Percentiles rank a stretch among this genome's conserved stretches.
phyloP scores from a whole-genome alignment of 2,888 invertebrate species.

The Noctua fimbriata region DNA sequence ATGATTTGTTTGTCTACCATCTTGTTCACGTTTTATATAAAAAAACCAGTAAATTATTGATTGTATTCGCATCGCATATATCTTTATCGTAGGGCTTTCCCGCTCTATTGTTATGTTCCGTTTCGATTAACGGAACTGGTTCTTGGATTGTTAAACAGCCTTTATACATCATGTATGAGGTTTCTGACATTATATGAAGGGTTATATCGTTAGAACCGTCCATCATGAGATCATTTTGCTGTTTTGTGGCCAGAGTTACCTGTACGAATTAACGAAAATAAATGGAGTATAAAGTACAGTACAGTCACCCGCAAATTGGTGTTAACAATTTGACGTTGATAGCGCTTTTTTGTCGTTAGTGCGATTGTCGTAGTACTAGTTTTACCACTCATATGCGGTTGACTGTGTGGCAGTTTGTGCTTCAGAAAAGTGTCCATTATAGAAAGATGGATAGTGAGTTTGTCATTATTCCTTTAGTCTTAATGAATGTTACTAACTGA shows the following conservation, averaged over 20 bases:
- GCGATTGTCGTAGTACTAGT: not conserved
- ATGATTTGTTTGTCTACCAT: slow-evolving; percentile 19
- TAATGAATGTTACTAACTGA: slow-evolving; percentile 17
- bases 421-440: not conserved
- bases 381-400: not conserved
- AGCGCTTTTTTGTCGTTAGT: not conserved
- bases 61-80: slow-evolving; percentile 41
- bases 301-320: not conserved
- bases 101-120: slow-evolving; percentile 47
- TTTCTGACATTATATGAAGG: not conserved
- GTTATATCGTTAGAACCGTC: not conserved
- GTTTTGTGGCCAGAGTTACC: not conserved
- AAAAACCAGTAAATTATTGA: slow-evolving; percentile 19
- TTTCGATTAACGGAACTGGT: slow-evolving; percentile 38
- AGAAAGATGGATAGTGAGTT: not conserved
- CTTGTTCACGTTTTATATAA: slow-evolving; percentile 5
- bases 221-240: not conserved
- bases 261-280: not conserved
- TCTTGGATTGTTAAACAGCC: slow-evolving; percentile 15
- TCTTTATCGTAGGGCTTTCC: slow-evolving; percentile 44
- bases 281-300: not conserved
- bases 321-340: not conserved
- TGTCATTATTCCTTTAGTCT: not conserved
- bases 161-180: slow-evolving; percentile 1
- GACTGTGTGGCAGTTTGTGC: not conserved